Conservation (phyloP, 1,140 invertebrate species). For the Mycetomoellerius zeteki region DNA sequence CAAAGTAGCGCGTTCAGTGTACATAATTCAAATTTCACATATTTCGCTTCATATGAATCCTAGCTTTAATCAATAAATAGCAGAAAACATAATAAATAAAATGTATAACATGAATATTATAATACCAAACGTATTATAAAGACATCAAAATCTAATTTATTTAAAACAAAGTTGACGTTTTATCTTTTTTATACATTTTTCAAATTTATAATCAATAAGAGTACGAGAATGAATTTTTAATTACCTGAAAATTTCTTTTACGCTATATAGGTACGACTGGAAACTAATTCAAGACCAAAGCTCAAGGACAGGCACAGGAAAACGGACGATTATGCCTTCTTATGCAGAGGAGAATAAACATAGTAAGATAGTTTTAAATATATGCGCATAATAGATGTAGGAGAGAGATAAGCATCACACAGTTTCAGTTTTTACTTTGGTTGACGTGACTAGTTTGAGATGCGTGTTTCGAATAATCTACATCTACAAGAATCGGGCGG, state of each 20-base stretch:
- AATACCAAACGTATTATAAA: no score
- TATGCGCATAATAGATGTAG: constrained; percentile 73
- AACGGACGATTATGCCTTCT: constrained; percentile 52
- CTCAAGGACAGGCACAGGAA: constrained; percentile 30
- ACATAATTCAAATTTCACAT: no score
- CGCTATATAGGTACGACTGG: background rate
- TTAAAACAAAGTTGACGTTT: no score
- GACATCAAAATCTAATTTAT: no score
- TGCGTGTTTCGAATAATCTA: constrained; percentile 38
- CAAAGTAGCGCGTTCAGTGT: no score
- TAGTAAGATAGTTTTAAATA: constrained; percentile 59
- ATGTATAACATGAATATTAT: no score
- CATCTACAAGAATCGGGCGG: constrained; percentile 16
- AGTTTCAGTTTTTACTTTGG: constrained; percentile 34
- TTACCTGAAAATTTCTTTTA: background rate
- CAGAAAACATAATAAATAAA: no score
- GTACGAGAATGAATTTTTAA: no score
- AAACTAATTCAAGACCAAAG: background rate
- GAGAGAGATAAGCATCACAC: constrained; percentile 50
- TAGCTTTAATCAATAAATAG: no score
- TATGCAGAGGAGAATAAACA: constrained; percentile 8
- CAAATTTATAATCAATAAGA: no score
- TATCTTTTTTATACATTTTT: no score
- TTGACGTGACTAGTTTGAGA: background rate
- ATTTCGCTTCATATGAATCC: no score